phyloP scores from a whole-genome alignment of 92 coral and sea anemone species.

The Actinernus sp. region DNA sequence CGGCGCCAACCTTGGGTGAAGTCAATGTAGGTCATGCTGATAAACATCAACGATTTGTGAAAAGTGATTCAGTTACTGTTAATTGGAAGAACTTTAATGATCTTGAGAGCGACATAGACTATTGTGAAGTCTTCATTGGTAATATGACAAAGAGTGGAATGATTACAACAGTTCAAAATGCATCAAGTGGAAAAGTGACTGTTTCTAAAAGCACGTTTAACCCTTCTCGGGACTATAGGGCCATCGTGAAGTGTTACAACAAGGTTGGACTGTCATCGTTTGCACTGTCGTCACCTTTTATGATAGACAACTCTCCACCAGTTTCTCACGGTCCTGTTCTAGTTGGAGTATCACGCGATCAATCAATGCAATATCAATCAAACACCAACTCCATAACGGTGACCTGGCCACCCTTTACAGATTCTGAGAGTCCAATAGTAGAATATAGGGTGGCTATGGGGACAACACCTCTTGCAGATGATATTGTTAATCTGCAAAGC shows the following conservation, averaged over 20 bases:
- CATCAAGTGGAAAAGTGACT: slow-evolving; percentile 23
- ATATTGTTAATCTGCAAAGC: slow-evolving; percentile 56
- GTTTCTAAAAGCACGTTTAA: slow-evolving; percentile 17
- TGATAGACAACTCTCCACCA: slow-evolving; percentile 76
- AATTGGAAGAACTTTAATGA: slow-evolving; percentile 80
- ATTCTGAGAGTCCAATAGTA: slow-evolving; percentile 69
- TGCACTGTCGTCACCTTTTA: slow-evolving; percentile 50
- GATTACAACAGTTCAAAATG: slow-evolving; percentile 4
- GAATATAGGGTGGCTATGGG: slow-evolving; percentile 79
- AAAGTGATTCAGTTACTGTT: slow-evolving; percentile 13
- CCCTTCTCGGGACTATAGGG: slow-evolving; percentile 36
- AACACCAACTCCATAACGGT: slow-evolving; percentile 46
- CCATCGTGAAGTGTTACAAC: slow-evolving; percentile 68
- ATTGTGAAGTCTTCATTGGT: slow-evolving; percentile 49
- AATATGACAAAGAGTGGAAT: slow-evolving; percentile 4
- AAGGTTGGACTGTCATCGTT: slow-evolving; percentile 72
- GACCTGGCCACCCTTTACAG: slow-evolving; percentile 81
- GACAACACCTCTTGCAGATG: slow-evolving; percentile 55
- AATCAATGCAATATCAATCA: slow-evolving; percentile 57
- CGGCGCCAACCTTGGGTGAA: slow-evolving; percentile 76
- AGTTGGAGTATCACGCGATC: slow-evolving; percentile 52
- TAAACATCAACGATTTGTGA: slow-evolving; percentile 25
- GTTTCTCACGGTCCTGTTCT: slow-evolving; percentile 46
- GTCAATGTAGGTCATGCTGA: slow-evolving; percentile 49
- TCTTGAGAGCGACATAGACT: slow-evolving; percentile 76